These are phyloP conservation scores for Agriotes lineatus DNA, from an alignment of 2,888 invertebrate genomes.

Conservation along the genomic window DNA sequence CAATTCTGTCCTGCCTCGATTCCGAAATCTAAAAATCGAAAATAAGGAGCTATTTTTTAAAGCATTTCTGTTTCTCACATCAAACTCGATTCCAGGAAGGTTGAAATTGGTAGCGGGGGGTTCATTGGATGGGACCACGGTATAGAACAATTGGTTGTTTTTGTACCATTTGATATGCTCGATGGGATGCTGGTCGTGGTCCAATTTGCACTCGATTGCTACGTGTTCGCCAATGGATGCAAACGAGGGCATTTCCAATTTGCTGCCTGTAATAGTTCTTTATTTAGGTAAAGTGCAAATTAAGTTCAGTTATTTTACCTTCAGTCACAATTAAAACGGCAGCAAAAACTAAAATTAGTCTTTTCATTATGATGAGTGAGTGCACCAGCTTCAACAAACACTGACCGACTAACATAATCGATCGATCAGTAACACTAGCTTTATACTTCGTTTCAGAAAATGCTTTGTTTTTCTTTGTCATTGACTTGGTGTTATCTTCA, in stretches of 20 bases:
- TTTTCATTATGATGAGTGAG: background rate
- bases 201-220: slow-evolving; percentile 13
- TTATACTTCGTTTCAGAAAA: background rate
- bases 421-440: background rate
- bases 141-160: slow-evolving; percentile 23
- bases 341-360: background rate
- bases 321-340: no score
- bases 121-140: background rate
- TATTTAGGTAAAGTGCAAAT: background rate
- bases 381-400: background rate
- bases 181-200: slow-evolving; percentile 1
- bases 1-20: background rate
- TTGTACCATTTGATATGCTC: slow-evolving; percentile 32
- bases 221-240: background rate
- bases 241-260: slow-evolving; percentile 29
- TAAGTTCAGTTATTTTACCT: background rate
- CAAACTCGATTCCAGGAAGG: slow-evolving; percentile 6
- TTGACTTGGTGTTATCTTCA: slow-evolving; percentile 5
- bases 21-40: slow-evolving; percentile 6
- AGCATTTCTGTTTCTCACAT: background rate
- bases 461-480: slow-evolving; percentile 8
- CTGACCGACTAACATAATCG: background rate
- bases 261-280: no score
- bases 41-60: background rate
- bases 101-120: background rate